Conservation (phyloP, 35 echinoderm and acorn worm genomes). For the Acanthaster planci region DNA sequence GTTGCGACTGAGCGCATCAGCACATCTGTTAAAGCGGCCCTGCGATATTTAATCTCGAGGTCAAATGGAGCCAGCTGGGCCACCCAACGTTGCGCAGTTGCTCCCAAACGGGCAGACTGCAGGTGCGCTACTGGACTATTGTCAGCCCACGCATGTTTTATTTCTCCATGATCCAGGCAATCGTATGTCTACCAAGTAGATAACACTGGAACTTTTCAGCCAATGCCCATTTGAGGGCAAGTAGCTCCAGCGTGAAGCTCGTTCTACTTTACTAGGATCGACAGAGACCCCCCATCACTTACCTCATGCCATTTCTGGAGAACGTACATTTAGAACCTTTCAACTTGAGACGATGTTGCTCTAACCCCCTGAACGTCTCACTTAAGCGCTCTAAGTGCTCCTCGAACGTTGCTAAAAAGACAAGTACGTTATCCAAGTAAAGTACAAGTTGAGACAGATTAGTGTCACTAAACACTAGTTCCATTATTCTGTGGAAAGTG, state of each 20-base stretch:
- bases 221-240: slow-evolving; percentile 69
- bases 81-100: slow-evolving; percentile 54
- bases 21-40: too few relatives aligned
- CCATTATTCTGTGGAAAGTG: slow-evolving; percentile 69
- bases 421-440: slow-evolving; percentile 77
- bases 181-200: slow-evolving; percentile 18
- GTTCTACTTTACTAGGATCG: slow-evolving; percentile 44
- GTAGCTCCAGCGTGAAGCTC: not conserved
- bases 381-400: slow-evolving; percentile 53
- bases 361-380: slow-evolving; percentile 29
- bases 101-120: slow-evolving; percentile 65
- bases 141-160: slow-evolving; percentile 45
- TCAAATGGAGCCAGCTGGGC: slow-evolving; percentile 63
- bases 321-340: slow-evolving; percentile 58
- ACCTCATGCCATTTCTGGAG: slow-evolving; percentile 45
- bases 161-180: slow-evolving; percentile 36
- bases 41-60: slow-evolving; percentile 57
- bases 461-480: slow-evolving; percentile 47
- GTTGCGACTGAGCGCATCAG: too few relatives aligned
- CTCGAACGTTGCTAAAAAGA: slow-evolving; percentile 65
- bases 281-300: slow-evolving; percentile 18
- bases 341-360: slow-evolving; percentile 45
- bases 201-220: slow-evolving; percentile 67
- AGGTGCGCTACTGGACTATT: slow-evolving; percentile 76
- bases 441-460: slow-evolving; percentile 59